phyloP scores from a whole-genome alignment of 2,888 invertebrate genomes.

The Drosophila greeni region DNA sequence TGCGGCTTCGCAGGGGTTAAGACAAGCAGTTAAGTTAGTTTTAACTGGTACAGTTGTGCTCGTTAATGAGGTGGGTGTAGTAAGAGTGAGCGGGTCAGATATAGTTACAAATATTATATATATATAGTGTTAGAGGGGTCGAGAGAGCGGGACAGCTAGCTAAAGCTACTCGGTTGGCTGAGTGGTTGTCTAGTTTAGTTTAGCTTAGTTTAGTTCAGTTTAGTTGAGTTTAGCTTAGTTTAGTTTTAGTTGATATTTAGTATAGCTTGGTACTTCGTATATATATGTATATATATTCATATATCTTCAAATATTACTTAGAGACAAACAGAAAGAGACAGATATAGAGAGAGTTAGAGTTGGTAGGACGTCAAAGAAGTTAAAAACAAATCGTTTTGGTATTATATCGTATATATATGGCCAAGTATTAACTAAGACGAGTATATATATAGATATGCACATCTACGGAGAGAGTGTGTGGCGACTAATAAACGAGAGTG shows the following conservation, averaged over 20 bases:
- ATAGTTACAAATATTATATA: neutral
- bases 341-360: slow-evolving; percentile 23
- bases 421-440: slow-evolving; percentile 33
- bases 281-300: slow-evolving; percentile 45
- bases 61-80: too few species aligned
- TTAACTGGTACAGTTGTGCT: slow-evolving; percentile 17
- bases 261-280: slow-evolving; percentile 43
- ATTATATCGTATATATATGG: slow-evolving; percentile 34
- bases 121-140: neutral
- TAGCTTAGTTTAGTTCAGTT: slow-evolving; percentile 22
- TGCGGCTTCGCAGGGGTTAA: slow-evolving; percentile 19
- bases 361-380: slow-evolving; percentile 28
- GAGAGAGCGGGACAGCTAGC: slow-evolving; percentile 1
- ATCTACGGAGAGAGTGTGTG: slow-evolving; percentile 29
- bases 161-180: slow-evolving; percentile 23
- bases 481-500: slow-evolving; percentile 16
- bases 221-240: slow-evolving; percentile 17
- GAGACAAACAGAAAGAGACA: slow-evolving; percentile 42
- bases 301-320: slow-evolving; percentile 51
- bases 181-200: slow-evolving; percentile 34
- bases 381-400: slow-evolving; percentile 53
- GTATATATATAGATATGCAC: slow-evolving; percentile 24
- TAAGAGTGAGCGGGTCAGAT: slow-evolving; percentile 4
- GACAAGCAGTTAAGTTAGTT: slow-evolving; percentile 17
- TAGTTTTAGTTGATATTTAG: slow-evolving; percentile 42